Base-by-base conservation (phyloP, 1,140 invertebrate genomes). In the Maconellicoccus hirsutus region DNA sequence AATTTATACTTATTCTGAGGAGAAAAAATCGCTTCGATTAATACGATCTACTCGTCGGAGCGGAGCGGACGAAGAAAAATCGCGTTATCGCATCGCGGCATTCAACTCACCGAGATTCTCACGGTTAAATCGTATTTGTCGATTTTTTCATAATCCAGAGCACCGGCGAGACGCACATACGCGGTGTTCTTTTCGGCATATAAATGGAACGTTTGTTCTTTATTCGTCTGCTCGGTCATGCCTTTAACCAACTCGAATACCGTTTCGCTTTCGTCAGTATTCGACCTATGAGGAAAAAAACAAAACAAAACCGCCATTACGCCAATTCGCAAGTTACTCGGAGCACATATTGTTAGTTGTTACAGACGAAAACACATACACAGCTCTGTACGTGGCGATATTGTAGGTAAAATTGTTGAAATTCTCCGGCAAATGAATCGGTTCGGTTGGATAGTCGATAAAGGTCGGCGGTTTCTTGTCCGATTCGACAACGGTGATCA, bases 381-480 rank as follows among this genome's bases (percentile, higher is more conserved):
- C 77, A 1, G 90, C 91, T 73, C 81, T 83, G 0, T 93, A 77
- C 2, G 82, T 87, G 1, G 86, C 85, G 72, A 94, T 86, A 12
- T 84, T 84, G 23, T 79, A 79, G 19, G 84, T 83, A 75, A 85
- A 91, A 78, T 91, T 83, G 14, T 79, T 84, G 69, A 86, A 85
- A 79, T 89, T 87, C 81, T 94, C 92, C 72, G 82, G 82, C 26
- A 94, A 80, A 73, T 80, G 80, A 72, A 92, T 88, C 70, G 84
- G 83, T 4, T 82, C 79, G 63, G 79, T 74, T 14, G 84, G 83
- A 0, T 21, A 16, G 72, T 84, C 80, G 63, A 84, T 82, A 75
- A 91, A 91, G 42, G 81, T 83, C 63, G 93, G 93, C 52, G 91
- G 87, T 79, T 93, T 92, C 79, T 92, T 93, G 76, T 91, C 87